Percentiles rank a stretch among this genome's conserved stretches.
These are phyloP conservation scores for Trochalopteron elliotii DNA, from an alignment of 2,113 vertebrate species.

Conservation along the genomic window DNA sequence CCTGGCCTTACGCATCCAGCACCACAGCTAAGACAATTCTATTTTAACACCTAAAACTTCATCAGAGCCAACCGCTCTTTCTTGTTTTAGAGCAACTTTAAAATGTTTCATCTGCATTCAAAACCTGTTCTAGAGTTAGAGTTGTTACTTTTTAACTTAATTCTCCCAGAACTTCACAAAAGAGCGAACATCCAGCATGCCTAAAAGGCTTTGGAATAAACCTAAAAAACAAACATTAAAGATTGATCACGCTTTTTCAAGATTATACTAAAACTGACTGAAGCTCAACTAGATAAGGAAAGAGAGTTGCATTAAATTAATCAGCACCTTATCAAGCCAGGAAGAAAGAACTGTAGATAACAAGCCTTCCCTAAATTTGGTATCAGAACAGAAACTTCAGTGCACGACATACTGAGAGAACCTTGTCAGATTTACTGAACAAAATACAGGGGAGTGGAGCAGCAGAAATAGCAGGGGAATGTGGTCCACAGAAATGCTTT, in stretches of 20 bases:
- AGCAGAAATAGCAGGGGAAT: background rate
- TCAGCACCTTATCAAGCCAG: slow-evolving; percentile 48
- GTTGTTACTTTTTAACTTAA: background rate
- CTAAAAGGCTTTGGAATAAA: background rate
- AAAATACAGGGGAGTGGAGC: background rate
- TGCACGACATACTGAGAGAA: background rate
- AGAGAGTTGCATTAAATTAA: slow-evolving; percentile 45
- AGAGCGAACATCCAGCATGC: background rate
- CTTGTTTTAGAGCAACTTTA: background rate
- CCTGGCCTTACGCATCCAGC: background rate
- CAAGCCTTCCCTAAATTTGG: background rate
- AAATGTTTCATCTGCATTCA: background rate
- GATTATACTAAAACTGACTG: slow-evolving; percentile 13
- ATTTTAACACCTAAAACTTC: background rate
- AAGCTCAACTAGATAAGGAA: slow-evolving; percentile 34
- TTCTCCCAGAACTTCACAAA: background rate
- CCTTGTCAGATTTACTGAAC: background rate
- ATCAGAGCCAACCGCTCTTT: background rate
- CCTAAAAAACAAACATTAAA: slow-evolving; percentile 30
- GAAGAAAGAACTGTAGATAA: slow-evolving; percentile 33
- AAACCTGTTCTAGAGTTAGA: background rate
- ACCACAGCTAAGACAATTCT: background rate
- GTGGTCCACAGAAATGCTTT: background rate
- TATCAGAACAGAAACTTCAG: slow-evolving; percentile 20
- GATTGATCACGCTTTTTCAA: background rate